Percentiles rank a stretch among this genome's conserved stretches.
These are phyloP conservation scores for Rallus crepitans DNA, from an alignment of 2,797 vertebrate genomes.

Conservation along the genomic window DNA sequence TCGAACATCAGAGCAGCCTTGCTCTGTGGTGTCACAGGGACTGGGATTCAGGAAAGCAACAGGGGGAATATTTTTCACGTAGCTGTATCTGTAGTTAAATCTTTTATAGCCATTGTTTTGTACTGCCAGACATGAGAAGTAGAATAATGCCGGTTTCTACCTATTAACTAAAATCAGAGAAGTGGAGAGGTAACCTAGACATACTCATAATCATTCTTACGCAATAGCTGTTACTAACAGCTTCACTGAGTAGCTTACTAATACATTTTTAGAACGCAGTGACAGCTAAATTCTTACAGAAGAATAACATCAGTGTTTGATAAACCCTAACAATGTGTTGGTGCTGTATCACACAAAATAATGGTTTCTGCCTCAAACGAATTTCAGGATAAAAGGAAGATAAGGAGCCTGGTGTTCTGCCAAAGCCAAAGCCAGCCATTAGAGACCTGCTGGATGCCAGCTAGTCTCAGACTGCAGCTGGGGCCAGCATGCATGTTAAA, in stretches of 20 bases:
- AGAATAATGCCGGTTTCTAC: not conserved
- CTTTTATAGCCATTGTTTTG: not conserved
- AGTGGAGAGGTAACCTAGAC: not conserved
- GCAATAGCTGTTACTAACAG: not conserved
- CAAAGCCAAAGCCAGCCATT: not conserved
- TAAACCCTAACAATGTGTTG: not conserved
- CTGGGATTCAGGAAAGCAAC: not conserved
- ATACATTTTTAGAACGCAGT: not conserved
- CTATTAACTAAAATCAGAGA: not conserved
- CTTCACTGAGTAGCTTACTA: not conserved
- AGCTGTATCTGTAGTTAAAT: not conserved
- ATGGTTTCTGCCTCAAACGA: not conserved
- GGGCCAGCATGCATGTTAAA: fast-evolving
- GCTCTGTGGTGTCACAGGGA: not conserved
- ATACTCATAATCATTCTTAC: not conserved
- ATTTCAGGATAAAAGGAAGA: slow-evolving; percentile 11
- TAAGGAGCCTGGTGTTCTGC: not conserved
- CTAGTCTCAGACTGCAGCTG: not conserved
- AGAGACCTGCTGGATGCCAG: not conserved
- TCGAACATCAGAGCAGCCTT: not conserved
- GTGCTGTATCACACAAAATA: not conserved
- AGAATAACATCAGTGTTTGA: not conserved
- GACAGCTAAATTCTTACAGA: not conserved
- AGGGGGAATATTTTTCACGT: not conserved
- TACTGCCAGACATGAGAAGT: not conserved